Conservation (phyloP, 2,797 vertebrate species). For the Pygocentrus nattereri region DNA sequence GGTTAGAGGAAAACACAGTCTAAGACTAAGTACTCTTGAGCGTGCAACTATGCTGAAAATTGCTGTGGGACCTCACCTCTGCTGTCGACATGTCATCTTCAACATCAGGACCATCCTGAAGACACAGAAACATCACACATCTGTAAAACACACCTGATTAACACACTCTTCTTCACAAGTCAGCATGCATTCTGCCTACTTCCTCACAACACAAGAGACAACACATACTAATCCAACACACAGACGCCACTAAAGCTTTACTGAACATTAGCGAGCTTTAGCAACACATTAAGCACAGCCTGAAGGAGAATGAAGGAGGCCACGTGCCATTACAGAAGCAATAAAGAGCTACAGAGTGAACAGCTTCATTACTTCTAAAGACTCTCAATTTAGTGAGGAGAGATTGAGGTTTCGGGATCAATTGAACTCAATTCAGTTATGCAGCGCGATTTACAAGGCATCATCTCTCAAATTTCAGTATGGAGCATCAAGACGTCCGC, state of each 20-base stretch:
- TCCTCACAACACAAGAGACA: slow-evolving; percentile 38
- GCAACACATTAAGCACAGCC: slow-evolving; percentile 47
- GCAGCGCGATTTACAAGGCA: slow-evolving; percentile 20
- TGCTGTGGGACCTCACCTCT: slow-evolving; percentile 68
- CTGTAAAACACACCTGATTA: not conserved
- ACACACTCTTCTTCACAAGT: not conserved
- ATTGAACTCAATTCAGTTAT: slow-evolving; percentile 39
- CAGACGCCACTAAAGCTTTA: slow-evolving; percentile 46
- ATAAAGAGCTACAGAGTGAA: slow-evolving; percentile 43
- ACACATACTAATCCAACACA: slow-evolving; percentile 41
- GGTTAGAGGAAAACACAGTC: no score
- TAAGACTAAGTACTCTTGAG: no score
- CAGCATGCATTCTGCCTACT: slow-evolving; percentile 27
- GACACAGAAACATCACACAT: slow-evolving; percentile 29
- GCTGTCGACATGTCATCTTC: slow-evolving; percentile 82
- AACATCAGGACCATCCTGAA: slow-evolving; percentile 77
- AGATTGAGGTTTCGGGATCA: slow-evolving; percentile 37
- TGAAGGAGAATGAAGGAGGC: slow-evolving; percentile 40
- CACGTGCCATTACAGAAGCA: slow-evolving; percentile 40
- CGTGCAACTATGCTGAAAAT: no score
- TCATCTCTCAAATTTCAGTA: slow-evolving; percentile 7
- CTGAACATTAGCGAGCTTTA: slow-evolving; percentile 52
- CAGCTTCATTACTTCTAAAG: slow-evolving; percentile 31
- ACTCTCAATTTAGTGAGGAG: slow-evolving; percentile 41
- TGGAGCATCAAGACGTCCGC: not conserved